Conservation (phyloP, 2,888 invertebrate genomes). For the Sarcophaga caerulescens region DNA sequence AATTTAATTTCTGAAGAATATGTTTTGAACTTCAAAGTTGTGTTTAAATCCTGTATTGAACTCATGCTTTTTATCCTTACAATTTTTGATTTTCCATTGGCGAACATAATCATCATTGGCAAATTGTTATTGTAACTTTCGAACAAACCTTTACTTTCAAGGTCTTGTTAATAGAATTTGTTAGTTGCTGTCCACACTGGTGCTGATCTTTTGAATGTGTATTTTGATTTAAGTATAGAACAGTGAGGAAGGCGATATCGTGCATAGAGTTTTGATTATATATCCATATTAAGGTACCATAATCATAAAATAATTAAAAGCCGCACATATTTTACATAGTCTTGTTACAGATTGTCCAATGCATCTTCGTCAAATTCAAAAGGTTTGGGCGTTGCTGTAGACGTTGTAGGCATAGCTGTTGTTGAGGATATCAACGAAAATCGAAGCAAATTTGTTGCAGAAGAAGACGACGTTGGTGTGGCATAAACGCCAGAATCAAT, state of each 20-base stretch:
- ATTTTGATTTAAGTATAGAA: constrained; percentile 18
- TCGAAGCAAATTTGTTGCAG: background rate
- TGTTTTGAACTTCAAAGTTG: background rate
- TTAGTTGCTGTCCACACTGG: background rate
- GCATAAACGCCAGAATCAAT: constrained; percentile 51
- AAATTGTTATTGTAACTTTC: too few species aligned
- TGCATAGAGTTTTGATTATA: constrained; percentile 3
- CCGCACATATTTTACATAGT: constrained; percentile 51
- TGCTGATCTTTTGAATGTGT: background rate
- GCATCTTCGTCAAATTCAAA: constrained; percentile 51
- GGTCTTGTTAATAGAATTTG: background rate
- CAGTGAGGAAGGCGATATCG: background rate
- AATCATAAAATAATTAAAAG: constrained; percentile 58
- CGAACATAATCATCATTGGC: too few species aligned
- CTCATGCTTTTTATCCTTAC: background rate
- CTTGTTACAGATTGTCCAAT: constrained; percentile 64
- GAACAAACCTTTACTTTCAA: background rate
- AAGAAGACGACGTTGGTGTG: constrained; percentile 20
- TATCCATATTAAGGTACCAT: constrained; percentile 33
- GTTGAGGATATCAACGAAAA: constrained; percentile 23
- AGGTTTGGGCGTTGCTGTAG: constrained; percentile 4
- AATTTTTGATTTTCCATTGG: too few species aligned
- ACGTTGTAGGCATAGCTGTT: background rate
- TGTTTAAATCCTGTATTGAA: background rate
- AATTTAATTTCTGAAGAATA: background rate